phyloP scores from a whole-genome alignment of 2,797 vertebrate genomes.

The Mus spretus region DNA sequence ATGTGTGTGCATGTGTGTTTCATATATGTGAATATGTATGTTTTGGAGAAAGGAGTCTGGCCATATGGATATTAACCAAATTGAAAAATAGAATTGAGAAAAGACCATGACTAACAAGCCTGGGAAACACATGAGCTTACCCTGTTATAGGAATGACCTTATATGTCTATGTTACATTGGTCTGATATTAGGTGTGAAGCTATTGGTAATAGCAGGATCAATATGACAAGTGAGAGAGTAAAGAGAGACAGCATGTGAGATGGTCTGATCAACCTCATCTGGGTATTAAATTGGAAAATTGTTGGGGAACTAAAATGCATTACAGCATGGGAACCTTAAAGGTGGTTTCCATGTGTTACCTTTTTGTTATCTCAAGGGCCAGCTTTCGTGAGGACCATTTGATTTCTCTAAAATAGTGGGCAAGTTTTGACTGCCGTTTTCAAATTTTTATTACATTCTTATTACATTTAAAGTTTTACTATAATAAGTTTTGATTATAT shows the following conservation, averaged over 20 bases:
- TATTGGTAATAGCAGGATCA: neutral
- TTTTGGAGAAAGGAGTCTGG: rapidly evolving
- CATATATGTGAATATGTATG: no score
- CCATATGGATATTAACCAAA: neutral
- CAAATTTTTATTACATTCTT: neutral
- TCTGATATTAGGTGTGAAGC: neutral
- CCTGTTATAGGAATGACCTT: neutral
- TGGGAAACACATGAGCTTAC: neutral
- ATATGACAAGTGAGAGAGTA: neutral
- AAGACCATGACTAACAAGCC: neutral
- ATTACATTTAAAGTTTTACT: neutral
- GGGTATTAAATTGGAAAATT: no score
- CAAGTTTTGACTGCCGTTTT: neutral
- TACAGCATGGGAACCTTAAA: neutral
- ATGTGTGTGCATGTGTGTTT: neutral
- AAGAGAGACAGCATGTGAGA: neutral
- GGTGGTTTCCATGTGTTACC: neutral
- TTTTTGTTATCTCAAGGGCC: neutral
- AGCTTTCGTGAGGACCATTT: neutral
- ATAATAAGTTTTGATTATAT: neutral
- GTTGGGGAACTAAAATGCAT: no score
- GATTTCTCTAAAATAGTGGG: neutral
- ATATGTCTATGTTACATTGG: neutral
- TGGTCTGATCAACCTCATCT: no score
- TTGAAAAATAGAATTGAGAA: conserved; percentile 12